phyloP scores from a whole-genome alignment of 2,888 invertebrate genomes.

The Cosmia pyralina region DNA sequence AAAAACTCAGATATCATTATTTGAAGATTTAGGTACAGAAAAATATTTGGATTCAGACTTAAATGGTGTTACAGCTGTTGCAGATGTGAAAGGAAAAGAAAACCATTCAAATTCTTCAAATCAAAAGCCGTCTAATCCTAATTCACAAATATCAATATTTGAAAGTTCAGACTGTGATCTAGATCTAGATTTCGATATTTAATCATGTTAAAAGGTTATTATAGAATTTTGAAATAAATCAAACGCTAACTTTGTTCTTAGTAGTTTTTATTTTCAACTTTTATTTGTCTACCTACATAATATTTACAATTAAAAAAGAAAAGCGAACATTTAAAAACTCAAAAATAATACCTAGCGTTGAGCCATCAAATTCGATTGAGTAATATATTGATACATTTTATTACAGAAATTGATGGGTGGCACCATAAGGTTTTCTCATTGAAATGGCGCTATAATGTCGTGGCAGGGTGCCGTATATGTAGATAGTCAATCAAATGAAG shows the following conservation, averaged over 20 bases:
- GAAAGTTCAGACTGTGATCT: slow-evolving; percentile 88
- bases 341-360: too few species aligned
- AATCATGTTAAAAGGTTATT: slow-evolving; percentile 64
- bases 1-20: slow-evolving; percentile 45
- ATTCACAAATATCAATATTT: slow-evolving; percentile 88
- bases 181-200: slow-evolving; percentile 88
- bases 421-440: too few species aligned
- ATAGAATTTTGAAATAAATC: slow-evolving; percentile 48
- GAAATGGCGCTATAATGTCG: too few species aligned
- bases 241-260: slow-evolving; percentile 14
- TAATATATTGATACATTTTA: too few species aligned
- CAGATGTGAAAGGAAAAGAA: slow-evolving; percentile 63
- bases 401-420: too few species aligned
- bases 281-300: slow-evolving; percentile 9
- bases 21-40: slow-evolving; percentile 38
- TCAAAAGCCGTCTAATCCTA: slow-evolving; percentile 61
- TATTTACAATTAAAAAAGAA: too few species aligned
- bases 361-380: too few species aligned
- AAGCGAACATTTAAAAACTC: too few species aligned
- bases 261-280: slow-evolving; percentile 18
- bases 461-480: too few species aligned
- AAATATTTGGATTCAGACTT: slow-evolving; percentile 25
- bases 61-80: slow-evolving; percentile 44
- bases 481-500: too few species aligned
- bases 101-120: slow-evolving; percentile 62